These are phyloP conservation scores for Pogonocichla stellata DNA, from an alignment of 2,113 vertebrate species.

Conservation along the genomic window DNA sequence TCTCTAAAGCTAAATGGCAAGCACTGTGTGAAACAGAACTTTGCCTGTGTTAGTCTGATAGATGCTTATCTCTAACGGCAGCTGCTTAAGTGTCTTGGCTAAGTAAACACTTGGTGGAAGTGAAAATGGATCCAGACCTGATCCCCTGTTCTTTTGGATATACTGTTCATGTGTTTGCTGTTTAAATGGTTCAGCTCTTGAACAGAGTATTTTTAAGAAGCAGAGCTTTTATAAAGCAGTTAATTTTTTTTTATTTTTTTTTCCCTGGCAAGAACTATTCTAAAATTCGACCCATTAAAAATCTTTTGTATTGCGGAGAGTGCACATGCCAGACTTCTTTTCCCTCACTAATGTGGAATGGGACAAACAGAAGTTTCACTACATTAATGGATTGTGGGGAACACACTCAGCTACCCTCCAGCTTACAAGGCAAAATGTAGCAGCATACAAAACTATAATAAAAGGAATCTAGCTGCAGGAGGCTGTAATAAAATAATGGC, in stretches of 20 bases:
- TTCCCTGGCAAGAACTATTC: background rate
- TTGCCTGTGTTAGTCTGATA: background rate
- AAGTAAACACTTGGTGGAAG: background rate
- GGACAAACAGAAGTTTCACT: background rate
- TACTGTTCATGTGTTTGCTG: background rate
- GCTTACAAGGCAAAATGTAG: background rate
- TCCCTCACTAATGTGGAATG: background rate
- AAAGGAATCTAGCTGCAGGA: background rate
- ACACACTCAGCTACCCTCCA: background rate
- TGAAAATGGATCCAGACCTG: background rate
- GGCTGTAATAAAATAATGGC: background rate
- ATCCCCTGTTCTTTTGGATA: background rate
- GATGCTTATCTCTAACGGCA: background rate
- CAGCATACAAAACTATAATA: background rate
- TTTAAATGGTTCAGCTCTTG: background rate
- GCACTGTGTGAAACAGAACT: background rate
- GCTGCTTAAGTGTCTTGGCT: background rate
- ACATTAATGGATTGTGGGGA: background rate
- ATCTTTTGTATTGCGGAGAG: background rate
- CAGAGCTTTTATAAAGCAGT: background rate
- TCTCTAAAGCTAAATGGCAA: background rate
- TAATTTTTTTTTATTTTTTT: background rate
- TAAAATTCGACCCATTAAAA: slow-evolving; percentile 5
- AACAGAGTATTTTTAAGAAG: background rate
- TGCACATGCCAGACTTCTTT: background rate